Evolutionary conservation across 2,888 invertebrate genomes (phyloP).

Genomic region (Neelides folsomi): DNA sequence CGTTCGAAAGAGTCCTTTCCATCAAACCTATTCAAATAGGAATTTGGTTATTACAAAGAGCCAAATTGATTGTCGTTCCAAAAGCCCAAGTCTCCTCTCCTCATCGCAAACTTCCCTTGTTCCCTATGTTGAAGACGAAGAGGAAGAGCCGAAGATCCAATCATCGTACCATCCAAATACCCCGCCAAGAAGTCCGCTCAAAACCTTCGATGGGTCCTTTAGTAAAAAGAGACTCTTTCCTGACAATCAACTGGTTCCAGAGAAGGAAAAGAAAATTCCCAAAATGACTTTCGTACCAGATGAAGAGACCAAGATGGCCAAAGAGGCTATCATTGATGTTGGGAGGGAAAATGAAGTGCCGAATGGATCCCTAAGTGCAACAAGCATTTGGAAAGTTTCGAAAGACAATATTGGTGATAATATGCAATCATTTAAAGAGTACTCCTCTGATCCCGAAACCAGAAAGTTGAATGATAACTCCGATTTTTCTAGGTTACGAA

Average conservation of each 20-base stretch:
- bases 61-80: too few species aligned
- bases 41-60: too few species aligned
- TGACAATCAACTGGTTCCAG: background rate
- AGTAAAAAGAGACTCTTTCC: background rate
- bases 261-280: background rate
- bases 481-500: background rate
- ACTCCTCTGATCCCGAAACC: conserved; percentile 9
- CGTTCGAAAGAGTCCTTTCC: too few species aligned
- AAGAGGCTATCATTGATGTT: background rate
- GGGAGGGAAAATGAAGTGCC: background rate
- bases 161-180: too few species aligned
- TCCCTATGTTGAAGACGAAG: too few species aligned
- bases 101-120: too few species aligned
- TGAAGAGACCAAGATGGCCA: conserved; percentile 4
- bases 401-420: background rate
- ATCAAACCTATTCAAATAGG: too few species aligned
- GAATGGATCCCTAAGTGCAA: conserved; percentile 4
- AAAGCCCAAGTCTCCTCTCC: too few species aligned
- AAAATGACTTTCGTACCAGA: conserved; percentile 7
- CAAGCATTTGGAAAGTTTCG: conserved; percentile 8
- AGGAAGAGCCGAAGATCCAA: too few species aligned
- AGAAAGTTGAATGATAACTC: background rate
- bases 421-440: background rate
- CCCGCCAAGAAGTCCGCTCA: too few species aligned
- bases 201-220: conserved; percentile 9